Base-by-base conservation (phyloP, 2,113 vertebrate species). In the Octodon degus region DNA sequence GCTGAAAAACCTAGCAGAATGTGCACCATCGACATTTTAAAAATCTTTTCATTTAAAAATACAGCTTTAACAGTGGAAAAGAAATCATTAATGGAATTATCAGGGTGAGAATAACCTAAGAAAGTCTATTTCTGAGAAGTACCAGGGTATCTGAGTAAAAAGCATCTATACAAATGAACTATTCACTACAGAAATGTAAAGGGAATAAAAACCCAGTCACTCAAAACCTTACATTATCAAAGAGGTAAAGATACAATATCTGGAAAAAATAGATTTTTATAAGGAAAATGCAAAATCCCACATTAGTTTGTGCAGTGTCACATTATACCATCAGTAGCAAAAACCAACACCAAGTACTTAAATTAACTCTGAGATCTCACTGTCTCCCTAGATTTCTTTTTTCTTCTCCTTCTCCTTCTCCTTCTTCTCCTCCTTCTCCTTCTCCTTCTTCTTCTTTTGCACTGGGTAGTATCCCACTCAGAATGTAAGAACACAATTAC, bases 271-370 rank as follows among this genome's bases (percentile, higher is more conserved):
- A 83, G 3, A 0, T 89, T 62, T 90, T 86, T 97, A 87, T 85
- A 95, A 16, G 95, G 37, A 90, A 96, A 96, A 96, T 62, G 47
- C 30, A 90, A 77, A 89, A 84, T 53, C 58, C 30, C 93, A 68
- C 83, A 60, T 72, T 37, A 72, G 30, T 16, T 86, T 95, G 22
- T 88, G 86, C n/a, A 40, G 19, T 58, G 25, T 88, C 25, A 91
- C 7, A 1, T 77, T 68, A 91, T 32, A 62, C 32, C 63, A 90
- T 74, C 63, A 87, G 40, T 89, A 86, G 22, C 37, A 80, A 96
- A 96, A 87, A 20, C 60, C 88, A 97, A 65, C n/a, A 77, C 11
- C 34, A 72, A 65, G 32, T 62, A 22, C 47, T 83, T 63, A 81
- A 96, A 94, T 63, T 55, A 82, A 37, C 79, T 95, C 79, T 90